Percentiles rank a stretch among this genome's conserved stretches.
Evolutionary conservation across 2,888 invertebrate species (phyloP).

Genomic region (Pammene fasciana): DNA sequence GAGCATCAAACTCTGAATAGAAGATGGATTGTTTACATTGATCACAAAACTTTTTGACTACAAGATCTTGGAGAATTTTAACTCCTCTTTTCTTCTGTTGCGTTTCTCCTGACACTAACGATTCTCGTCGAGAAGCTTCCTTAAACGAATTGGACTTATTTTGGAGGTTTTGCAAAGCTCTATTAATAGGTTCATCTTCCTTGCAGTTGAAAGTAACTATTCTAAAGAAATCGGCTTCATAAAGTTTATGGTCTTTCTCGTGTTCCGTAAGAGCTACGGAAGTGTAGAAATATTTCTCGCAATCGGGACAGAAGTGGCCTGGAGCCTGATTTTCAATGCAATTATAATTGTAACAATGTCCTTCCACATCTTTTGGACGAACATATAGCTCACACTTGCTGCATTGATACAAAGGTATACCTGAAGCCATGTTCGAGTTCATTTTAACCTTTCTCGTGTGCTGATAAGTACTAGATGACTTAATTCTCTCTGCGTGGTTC

Average conservation of each 20-base stretch:
- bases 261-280: slow-evolving; percentile 4
- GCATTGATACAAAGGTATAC: slow-evolving; percentile 18
- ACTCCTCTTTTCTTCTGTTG: background rate
- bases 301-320: slow-evolving; percentile 4
- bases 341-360: background rate
- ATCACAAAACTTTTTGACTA: slow-evolving; percentile 1
- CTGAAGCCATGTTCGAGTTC: background rate
- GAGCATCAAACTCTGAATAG: slow-evolving; percentile 5
- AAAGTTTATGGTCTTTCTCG: background rate
- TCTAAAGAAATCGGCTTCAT: background rate
- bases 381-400: slow-evolving; percentile 2
- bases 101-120: background rate
- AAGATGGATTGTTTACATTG: background rate
- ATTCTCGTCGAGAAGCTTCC: background rate
- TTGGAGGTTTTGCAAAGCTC: slow-evolving; percentile 5
- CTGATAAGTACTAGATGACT: slow-evolving; percentile 13
- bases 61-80: background rate
- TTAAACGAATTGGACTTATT: background rate
- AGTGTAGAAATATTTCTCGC: slow-evolving; percentile 15
- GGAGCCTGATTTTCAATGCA: background rate
- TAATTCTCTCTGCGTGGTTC: background rate
- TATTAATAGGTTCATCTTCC: slow-evolving; percentile 7
- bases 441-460: slow-evolving; percentile 13
- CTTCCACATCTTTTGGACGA: slow-evolving; percentile 15
- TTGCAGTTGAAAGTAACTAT: slow-evolving; percentile 12